Conservation (phyloP, 2,113 vertebrate species). For the Alexandromys fortis region DNA sequence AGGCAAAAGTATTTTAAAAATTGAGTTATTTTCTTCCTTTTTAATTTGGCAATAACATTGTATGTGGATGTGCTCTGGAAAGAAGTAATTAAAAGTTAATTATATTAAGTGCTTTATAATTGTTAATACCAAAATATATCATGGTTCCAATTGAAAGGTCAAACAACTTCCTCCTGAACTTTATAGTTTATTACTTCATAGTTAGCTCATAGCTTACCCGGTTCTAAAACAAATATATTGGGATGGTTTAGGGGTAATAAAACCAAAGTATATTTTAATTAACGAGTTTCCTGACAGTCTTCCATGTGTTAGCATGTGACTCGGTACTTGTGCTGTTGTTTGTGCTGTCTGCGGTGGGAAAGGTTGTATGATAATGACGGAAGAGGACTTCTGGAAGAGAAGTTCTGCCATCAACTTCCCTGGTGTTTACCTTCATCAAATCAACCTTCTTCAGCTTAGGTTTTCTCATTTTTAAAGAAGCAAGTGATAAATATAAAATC, state of each 20-base stretch:
- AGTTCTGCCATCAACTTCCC: slow-evolving; percentile 71
- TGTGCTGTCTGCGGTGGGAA: slow-evolving; percentile 74
- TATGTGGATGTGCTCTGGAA: slow-evolving; percentile 23
- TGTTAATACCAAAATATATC: slow-evolving; percentile 39
- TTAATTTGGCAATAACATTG: not conserved
- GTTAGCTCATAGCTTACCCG: slow-evolving; percentile 11
- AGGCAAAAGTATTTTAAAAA: slow-evolving; percentile 30
- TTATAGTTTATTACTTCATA: slow-evolving; percentile 71
- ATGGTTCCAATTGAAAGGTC: slow-evolving; percentile 34
- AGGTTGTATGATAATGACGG: not conserved
- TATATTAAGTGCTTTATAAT: slow-evolving; percentile 30
- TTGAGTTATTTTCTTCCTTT: slow-evolving; percentile 44
- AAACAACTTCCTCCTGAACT: slow-evolving; percentile 61
- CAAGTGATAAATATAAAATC: not conserved
- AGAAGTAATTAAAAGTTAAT: slow-evolving; percentile 54
- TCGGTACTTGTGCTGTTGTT: slow-evolving; percentile 38
- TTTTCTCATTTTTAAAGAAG: not conserved
- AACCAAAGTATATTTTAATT: slow-evolving; percentile 37
- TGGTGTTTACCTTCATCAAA: slow-evolving; percentile 34
- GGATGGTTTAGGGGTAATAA: slow-evolving; percentile 16
- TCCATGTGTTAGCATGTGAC: slow-evolving; percentile 67
- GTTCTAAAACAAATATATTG: slow-evolving; percentile 35
- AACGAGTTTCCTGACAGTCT: slow-evolving; percentile 47
- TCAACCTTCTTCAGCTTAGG: not conserved
- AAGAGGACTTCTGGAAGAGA: not conserved